A percentile compares a stretch with the other conserved stretches of the same genome.
These are phyloP conservation scores for Lindbergichthys nudifrons DNA, from an alignment of 2,797 vertebrate species.

Conservation along the genomic window DNA sequence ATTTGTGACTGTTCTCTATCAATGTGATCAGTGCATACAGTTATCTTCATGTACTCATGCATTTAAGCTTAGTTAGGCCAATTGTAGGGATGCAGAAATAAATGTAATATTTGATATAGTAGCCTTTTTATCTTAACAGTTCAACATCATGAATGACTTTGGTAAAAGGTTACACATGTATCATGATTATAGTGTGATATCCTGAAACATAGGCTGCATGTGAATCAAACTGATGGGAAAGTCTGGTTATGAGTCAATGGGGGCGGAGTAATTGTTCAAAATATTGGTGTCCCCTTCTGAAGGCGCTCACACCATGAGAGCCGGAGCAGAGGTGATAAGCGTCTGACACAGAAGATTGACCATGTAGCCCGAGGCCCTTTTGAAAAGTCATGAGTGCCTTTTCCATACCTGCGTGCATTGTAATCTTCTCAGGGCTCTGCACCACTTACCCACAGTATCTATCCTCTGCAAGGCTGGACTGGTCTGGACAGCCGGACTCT, in stretches of 20 bases:
- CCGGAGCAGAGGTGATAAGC: slow-evolving; percentile 57
- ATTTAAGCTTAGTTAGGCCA: neutral
- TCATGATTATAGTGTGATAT: neutral
- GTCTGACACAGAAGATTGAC: slow-evolving; percentile 38
- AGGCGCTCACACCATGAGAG: slow-evolving; percentile 47
- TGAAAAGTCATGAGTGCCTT: slow-evolving; percentile 62
- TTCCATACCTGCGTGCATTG: slow-evolving; percentile 66
- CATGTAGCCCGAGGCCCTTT: slow-evolving; percentile 54
- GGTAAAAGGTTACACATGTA: neutral
- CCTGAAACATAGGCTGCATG: slow-evolving; percentile 3
- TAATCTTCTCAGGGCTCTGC: slow-evolving; percentile 61
- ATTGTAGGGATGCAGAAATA: neutral
- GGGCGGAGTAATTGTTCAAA: slow-evolving; percentile 51
- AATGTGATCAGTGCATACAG: neutral
- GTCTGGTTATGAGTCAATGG: slow-evolving; percentile 26
- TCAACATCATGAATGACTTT: neutral
- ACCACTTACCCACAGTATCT: slow-evolving; percentile 46
- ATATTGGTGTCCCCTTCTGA: slow-evolving; percentile 42
- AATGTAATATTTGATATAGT: neutral
- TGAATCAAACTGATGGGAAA: slow-evolving; percentile 35
- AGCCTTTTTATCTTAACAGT: neutral
- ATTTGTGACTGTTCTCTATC: neutral
- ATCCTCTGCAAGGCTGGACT: slow-evolving; percentile 57
- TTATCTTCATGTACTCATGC: neutral
- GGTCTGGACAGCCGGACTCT: slow-evolving; percentile 44